Percentiles rank a stretch among this genome's conserved stretches.
phyloP scores from a whole-genome alignment of 2,113 vertebrate species.

The Takifugu flavidus region DNA sequence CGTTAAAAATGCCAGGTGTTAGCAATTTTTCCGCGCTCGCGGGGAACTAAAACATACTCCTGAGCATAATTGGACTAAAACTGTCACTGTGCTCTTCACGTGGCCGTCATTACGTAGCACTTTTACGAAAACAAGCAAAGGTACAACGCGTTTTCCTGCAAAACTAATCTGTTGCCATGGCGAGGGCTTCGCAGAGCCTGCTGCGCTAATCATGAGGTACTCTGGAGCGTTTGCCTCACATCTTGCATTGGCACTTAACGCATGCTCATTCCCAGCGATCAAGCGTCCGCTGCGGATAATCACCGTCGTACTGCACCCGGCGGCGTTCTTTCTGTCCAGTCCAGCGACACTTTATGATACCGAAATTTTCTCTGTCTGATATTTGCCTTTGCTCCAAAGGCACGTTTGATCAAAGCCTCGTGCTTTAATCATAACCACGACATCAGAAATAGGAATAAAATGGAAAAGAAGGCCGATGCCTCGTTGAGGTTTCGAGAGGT shows the following conservation, averaged over 20 bases:
- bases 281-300: constrained; percentile 10
- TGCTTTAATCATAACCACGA: constrained; percentile 46
- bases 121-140: constrained; percentile 47
- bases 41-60: background rate
- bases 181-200: constrained; percentile 31
- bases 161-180: constrained; percentile 54
- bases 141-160: constrained; percentile 16
- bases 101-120: constrained; percentile 7
- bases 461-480: constrained; percentile 13
- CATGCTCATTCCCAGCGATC: constrained; percentile 17
- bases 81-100: background rate
- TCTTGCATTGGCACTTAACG: constrained; percentile 17
- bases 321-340: background rate
- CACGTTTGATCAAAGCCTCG: constrained; percentile 42
- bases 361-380: constrained; percentile 22
- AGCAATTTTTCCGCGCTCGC: too few relatives aligned
- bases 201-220: constrained; percentile 17
- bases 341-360: background rate
- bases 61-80: background rate
- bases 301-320: too few relatives aligned
- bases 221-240: constrained; percentile 20
- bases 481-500: constrained; percentile 9
- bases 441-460: constrained; percentile 11
- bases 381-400: constrained; percentile 33
- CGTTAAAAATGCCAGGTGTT: too few relatives aligned